Conservation (phyloP, 1,140 invertebrate species). For the Drosophila aff. region DNA sequence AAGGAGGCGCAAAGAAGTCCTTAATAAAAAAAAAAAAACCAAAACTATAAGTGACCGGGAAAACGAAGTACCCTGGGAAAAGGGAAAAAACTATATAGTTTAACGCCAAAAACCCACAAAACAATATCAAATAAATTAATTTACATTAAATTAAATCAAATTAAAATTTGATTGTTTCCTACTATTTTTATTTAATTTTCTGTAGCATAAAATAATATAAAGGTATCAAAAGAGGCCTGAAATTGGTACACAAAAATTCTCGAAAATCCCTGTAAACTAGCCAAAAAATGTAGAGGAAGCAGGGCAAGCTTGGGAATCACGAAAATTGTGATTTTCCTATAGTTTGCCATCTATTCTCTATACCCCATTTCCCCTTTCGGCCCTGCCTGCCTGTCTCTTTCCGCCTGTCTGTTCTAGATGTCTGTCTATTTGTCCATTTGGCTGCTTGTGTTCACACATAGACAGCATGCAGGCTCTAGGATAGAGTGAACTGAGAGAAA, state of each 20-base stretch:
- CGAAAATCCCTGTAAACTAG: slow-evolving; percentile 19
- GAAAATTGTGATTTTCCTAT: slow-evolving; percentile 6
- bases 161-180: background rate
- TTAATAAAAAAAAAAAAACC: background rate
- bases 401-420: slow-evolving; percentile 5
- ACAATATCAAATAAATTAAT: background rate
- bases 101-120: no score
- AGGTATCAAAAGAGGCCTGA: no score
- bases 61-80: background rate
- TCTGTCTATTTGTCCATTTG: slow-evolving; percentile 31
- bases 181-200: background rate
- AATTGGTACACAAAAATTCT: background rate
- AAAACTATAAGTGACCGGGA: background rate
- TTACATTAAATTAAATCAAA: no score
- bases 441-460: slow-evolving; percentile 27
- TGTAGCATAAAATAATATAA: background rate
- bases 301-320: background rate
- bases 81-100: background rate
- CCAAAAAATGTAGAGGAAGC: background rate
- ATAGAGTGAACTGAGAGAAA: slow-evolving; percentile 21
- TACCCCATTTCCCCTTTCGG: background rate
- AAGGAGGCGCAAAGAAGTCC: slow-evolving; percentile 23
- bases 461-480: slow-evolving; percentile 35
- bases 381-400: background rate
- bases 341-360: slow-evolving; percentile 6